A percentile compares a stretch with the other conserved stretches of the same genome.
These are phyloP conservation scores for Theretra japonica DNA, from an alignment of 2,888 invertebrate genomes.

Conservation along the genomic window DNA sequence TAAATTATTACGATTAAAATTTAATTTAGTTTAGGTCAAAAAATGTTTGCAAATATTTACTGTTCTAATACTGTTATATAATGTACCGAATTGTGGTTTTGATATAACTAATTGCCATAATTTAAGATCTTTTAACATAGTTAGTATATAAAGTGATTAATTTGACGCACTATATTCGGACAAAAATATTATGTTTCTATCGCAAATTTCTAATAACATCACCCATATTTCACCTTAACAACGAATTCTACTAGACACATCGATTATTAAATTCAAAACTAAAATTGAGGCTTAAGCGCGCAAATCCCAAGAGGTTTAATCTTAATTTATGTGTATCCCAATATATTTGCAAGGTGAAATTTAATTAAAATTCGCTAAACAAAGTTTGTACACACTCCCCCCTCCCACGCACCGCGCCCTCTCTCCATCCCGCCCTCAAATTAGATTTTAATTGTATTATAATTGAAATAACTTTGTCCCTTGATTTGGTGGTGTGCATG, in stretches of 20 bases:
- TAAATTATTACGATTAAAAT: too few species aligned
- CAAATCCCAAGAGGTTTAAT: conserved; percentile 4
- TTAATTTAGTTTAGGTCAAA: too few species aligned
- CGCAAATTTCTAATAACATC: neutral
- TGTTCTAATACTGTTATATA: too few species aligned
- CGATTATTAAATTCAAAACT: neutral
- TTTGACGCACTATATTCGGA: too few species aligned
- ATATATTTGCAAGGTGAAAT: conserved; percentile 44
- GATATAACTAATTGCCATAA: too few species aligned
- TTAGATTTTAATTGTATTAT: conserved; percentile 62
- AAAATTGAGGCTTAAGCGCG: neutral
- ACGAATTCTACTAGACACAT: neutral
- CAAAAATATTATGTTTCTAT: too few species aligned
- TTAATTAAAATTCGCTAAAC: conserved; percentile 52
- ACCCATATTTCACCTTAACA: neutral
- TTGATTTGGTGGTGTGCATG: conserved; percentile 40
- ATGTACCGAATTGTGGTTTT: too few species aligned
- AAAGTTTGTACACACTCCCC: conserved; percentile 43
- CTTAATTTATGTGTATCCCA: conserved; percentile 20
- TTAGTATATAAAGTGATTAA: too few species aligned
- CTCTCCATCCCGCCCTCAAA: conserved; percentile 44
- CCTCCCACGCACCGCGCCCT: conserved; percentile 29
- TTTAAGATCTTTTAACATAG: too few species aligned
- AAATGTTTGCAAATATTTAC: too few species aligned
- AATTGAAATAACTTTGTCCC: conserved; percentile 62